Percentiles rank a stretch among this genome's conserved stretches.
These are phyloP conservation scores for Drosophila triauraria DNA, from an alignment of 1,140 invertebrate genomes.

Conservation along the genomic window DNA sequence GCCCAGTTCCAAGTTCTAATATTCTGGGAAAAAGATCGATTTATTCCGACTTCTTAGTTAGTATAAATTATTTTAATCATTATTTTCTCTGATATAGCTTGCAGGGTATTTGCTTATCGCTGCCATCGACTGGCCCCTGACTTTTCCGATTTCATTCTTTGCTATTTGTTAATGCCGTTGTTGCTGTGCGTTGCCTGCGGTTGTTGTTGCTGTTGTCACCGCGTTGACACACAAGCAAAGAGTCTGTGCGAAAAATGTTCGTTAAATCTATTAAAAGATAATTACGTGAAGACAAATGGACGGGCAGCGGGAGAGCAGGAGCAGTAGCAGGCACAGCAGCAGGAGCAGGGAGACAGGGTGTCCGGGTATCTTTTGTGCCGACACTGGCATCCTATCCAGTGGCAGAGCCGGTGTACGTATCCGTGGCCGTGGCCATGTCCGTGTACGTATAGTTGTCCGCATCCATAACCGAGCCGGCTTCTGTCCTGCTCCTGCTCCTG, in stretches of 20 bases:
- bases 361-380: slow-evolving; percentile 18
- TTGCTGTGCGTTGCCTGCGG: slow-evolving; percentile 32
- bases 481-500: slow-evolving; percentile 13
- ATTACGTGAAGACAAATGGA: slow-evolving; percentile 83
- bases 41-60: background rate
- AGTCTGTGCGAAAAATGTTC: slow-evolving; percentile 79
- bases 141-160: slow-evolving; percentile 35
- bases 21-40: too few relatives aligned
- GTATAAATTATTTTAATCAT: too few relatives aligned
- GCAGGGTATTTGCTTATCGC: slow-evolving; percentile 4
- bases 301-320: slow-evolving; percentile 20
- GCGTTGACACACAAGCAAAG: slow-evolving; percentile 64
- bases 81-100: background rate
- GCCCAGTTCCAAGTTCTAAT: too few relatives aligned
- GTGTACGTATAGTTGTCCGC: slow-evolving; percentile 12
- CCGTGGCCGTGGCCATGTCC: slow-evolving; percentile 19
- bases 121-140: background rate
- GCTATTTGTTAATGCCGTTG: slow-evolving; percentile 48
- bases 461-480: slow-evolving; percentile 3
- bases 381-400: slow-evolving; percentile 13
- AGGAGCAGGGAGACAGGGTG: background rate
- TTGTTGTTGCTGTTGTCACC: slow-evolving; percentile 30
- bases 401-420: slow-evolving; percentile 30
- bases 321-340: background rate
- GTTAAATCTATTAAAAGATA: slow-evolving; percentile 84